A percentile compares a stretch with the other conserved stretches of the same genome.
phyloP scores from a whole-genome alignment of 23 tunicate species.

The Oikopleura dioica region DNA sequence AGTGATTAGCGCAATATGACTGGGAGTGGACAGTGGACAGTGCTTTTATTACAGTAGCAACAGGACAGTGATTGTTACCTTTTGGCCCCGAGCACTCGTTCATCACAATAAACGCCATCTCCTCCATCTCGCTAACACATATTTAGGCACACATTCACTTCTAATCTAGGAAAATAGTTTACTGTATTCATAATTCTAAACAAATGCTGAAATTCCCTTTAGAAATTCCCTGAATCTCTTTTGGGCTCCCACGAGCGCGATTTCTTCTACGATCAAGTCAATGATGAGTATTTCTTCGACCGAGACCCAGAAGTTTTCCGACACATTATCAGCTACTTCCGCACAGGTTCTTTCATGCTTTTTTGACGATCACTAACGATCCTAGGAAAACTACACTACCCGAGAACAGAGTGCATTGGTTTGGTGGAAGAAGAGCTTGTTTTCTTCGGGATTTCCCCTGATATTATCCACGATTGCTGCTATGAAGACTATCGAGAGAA shows the following conservation, averaged over 20 bases:
- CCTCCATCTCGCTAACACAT: too few relatives aligned
- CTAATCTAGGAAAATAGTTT: too few relatives aligned
- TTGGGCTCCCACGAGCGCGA: slow-evolving; percentile 71
- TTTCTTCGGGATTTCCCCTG: slow-evolving; percentile 76
- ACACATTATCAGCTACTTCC: slow-evolving; percentile 52
- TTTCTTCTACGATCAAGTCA: slow-evolving; percentile 60
- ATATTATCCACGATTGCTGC: slow-evolving; percentile 86
- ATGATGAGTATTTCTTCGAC: slow-evolving; percentile 80
- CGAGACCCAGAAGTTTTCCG: slow-evolving; percentile 90
- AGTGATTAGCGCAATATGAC: too few relatives aligned
- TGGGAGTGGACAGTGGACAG: too few relatives aligned
- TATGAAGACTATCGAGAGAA: slow-evolving; percentile 47
- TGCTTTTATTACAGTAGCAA: too few relatives aligned
- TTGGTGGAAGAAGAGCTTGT: slow-evolving; percentile 72
- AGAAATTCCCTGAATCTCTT: slow-evolving; percentile 64
- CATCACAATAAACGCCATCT: too few relatives aligned
- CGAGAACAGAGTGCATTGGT: slow-evolving; percentile 82
- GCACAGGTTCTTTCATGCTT: slow-evolving; percentile 33
- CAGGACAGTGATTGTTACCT: too few relatives aligned
- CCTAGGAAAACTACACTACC: slow-evolving; percentile 55
- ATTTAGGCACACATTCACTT: too few relatives aligned
- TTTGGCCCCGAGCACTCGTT: too few relatives aligned
- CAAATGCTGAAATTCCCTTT: too few relatives aligned
- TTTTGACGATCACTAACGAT: too few relatives aligned
- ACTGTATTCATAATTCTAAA: too few relatives aligned